Conservation (phyloP, 2,797 vertebrate species). For the Hydrophis major region DNA sequence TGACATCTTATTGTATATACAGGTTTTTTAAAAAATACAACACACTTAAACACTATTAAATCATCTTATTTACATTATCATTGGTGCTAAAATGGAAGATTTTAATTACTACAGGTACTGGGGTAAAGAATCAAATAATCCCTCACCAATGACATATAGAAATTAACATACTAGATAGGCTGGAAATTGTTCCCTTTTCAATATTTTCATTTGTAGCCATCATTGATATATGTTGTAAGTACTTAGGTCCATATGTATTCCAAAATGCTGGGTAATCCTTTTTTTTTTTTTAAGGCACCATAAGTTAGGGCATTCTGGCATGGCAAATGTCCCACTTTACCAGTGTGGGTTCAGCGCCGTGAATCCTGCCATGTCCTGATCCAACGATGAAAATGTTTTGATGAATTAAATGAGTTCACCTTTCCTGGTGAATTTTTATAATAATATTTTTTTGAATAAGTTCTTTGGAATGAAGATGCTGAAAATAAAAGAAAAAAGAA, state of each 20-base stretch:
- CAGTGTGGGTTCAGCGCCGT: slow-evolving; percentile 77
- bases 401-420: slow-evolving; percentile 76
- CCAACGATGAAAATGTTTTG: slow-evolving; percentile 80
- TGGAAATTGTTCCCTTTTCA: slow-evolving; percentile 67
- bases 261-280: slow-evolving; percentile 70
- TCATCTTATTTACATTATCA: slow-evolving; percentile 84
- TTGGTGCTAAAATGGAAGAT: slow-evolving; percentile 71
- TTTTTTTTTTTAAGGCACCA: slow-evolving; percentile 75
- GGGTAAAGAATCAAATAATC: slow-evolving; percentile 67
- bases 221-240: slow-evolving; percentile 61
- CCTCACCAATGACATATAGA: slow-evolving; percentile 66
- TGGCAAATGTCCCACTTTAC: slow-evolving; percentile 66
- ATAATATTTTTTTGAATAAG: slow-evolving; percentile 84
- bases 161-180: slow-evolving; percentile 67
- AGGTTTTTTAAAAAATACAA: slow-evolving; percentile 70
- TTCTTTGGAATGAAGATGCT: slow-evolving; percentile 93
- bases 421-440: slow-evolving; percentile 80
- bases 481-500: slow-evolving; percentile 57
- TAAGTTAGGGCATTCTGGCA: slow-evolving; percentile 74
- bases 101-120: slow-evolving; percentile 79
- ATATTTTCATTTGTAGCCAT: slow-evolving; percentile 62
- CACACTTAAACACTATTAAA: slow-evolving; percentile 78
- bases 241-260: slow-evolving; percentile 67
- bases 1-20: slow-evolving; percentile 81
- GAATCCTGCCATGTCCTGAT: slow-evolving; percentile 77